phyloP scores from a whole-genome alignment of 2,888 invertebrate genomes.

The Iphiclides podalirius region DNA sequence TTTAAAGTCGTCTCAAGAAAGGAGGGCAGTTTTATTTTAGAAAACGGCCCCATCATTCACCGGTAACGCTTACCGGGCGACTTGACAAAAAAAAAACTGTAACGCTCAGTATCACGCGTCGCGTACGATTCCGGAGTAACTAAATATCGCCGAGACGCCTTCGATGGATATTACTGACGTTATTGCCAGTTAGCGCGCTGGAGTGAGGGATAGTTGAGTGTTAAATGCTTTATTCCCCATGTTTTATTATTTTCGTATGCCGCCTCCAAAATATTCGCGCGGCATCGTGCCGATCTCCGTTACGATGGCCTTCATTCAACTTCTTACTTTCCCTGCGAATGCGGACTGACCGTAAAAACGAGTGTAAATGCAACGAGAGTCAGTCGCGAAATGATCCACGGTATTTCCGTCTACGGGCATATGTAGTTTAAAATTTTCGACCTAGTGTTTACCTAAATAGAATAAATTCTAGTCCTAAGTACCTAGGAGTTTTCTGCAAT shows the following conservation, averaged over 20 bases:
- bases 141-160: slow-evolving; percentile 57
- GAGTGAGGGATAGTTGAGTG: slow-evolving; percentile 36
- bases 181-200: slow-evolving; percentile 43
- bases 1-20: slow-evolving; percentile 55
- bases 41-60: slow-evolving; percentile 75
- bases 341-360: too few species aligned
- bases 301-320: neutral
- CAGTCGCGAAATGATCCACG: too few species aligned
- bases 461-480: too few species aligned
- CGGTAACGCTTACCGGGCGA: slow-evolving; percentile 59
- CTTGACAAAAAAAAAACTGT: slow-evolving; percentile 54
- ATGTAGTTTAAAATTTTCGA: too few species aligned
- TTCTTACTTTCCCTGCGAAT: neutral
- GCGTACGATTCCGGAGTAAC: slow-evolving; percentile 55
- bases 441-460: too few species aligned
- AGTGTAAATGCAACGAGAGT: too few species aligned
- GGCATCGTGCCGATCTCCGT: neutral
- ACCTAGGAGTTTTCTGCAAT: too few species aligned
- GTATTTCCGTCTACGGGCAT: too few species aligned
- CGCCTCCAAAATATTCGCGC: neutral
- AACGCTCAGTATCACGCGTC: slow-evolving; percentile 59
- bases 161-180: slow-evolving; percentile 49
- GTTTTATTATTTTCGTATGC: slow-evolving; percentile 13
- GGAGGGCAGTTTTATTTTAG: slow-evolving; percentile 73
- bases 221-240: slow-evolving; percentile 27